Percentiles rank a stretch among this genome's conserved stretches.
These are phyloP conservation scores for Peromyscus nudipes DNA, from an alignment of 2,797 vertebrate genomes.

Conservation along the genomic window DNA sequence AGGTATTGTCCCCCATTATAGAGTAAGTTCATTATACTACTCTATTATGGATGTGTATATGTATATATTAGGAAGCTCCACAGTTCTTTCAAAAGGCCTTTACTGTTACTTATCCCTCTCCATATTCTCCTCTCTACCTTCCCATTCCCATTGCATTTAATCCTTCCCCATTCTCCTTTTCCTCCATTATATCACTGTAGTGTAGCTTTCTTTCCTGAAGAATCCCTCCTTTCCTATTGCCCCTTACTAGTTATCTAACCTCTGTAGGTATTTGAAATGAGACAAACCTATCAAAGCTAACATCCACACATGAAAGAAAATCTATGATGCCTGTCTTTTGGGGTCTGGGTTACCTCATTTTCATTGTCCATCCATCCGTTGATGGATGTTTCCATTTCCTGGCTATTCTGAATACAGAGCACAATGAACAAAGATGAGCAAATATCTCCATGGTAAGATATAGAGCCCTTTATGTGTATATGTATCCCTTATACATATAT, in stretches of 20 bases:
- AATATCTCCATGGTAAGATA: background rate
- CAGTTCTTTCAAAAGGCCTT: background rate
- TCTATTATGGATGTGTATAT: background rate
- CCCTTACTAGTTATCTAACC: background rate
- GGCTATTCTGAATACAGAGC: background rate
- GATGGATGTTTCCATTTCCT: background rate
- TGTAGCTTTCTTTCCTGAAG: background rate
- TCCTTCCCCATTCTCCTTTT: background rate
- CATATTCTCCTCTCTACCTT: background rate
- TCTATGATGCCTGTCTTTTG: background rate
- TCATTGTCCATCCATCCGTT: background rate
- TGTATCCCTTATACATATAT: background rate
- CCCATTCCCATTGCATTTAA: background rate
- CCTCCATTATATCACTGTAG: background rate
- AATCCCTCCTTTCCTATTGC: background rate
- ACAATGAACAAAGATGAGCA: background rate
- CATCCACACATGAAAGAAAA: background rate
- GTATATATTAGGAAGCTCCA: background rate
- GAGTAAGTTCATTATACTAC: background rate
- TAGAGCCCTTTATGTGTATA: background rate
- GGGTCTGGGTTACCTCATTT: background rate
- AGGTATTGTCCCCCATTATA: background rate
- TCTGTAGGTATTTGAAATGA: background rate
- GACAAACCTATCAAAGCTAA: background rate
- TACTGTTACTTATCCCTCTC: background rate